Base-by-base conservation (phyloP, 2,888 invertebrate species). In the Lithophane socia region DNA sequence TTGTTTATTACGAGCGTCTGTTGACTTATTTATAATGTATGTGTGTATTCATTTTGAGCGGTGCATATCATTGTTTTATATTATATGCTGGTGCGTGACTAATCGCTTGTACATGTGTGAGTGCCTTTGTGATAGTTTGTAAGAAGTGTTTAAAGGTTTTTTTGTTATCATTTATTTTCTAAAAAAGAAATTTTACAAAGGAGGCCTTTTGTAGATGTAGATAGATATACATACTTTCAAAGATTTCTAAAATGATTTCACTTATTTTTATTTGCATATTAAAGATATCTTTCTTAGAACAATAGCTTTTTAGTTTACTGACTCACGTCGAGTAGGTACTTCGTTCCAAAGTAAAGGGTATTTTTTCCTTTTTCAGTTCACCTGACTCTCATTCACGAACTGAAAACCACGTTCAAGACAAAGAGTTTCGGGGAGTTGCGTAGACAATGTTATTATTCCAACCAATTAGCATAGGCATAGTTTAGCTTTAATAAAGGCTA, bases 1-100 rank as follows among this genome's bases (percentile, higher is more conserved):
- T 89, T 88, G 90, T 87, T 84, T 77, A 77, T 78, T 67, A 66
- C 66, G 52, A 65, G 24, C 75, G 79, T 79, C 70, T 88, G 80
- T 87, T 84, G 84, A 84, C 86, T 82, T 81, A 64, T 64, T 69
- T 79, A 66, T 73, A 71, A 76, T 60, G 52, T 75, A 47, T 75
- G 65, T 79, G 42, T 69, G 65, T 79, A 78, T 83, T 80, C 77
- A 77, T 77, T 72, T 79, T 76, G 82, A 86, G 54, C 54, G 69
- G 63, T 83, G 80, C 79, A 85, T 86, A 85, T 85, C 83, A 85
- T 80, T 86, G 83, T 84, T 73, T 79, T 79, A 24, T 84, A 82
- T 56, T 77, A 29, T 85, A 81, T 64, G 68, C 47, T 84, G 73
- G 87, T 89, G 88, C 91, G 87, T 89, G 90, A 88, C 86, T 88